Base-by-base conservation (phyloP, 1,140 invertebrate species). In the Meloidogyne exigua region DNA sequence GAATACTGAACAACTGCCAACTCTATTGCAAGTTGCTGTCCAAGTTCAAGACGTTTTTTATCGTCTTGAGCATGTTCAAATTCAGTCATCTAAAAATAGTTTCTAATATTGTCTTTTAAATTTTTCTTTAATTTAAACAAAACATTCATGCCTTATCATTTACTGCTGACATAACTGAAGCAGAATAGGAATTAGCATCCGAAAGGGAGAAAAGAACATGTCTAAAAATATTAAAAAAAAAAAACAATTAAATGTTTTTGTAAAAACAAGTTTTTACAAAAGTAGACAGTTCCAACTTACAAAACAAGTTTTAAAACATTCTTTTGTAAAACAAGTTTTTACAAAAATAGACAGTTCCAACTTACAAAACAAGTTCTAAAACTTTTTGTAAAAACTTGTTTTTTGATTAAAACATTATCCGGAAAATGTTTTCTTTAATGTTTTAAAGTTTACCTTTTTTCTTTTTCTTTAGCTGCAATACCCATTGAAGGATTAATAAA, bases 141-240 rank as follows among this genome's bases (percentile, higher is more conserved):
- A 42, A n/a, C 9, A 4, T 75, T 75, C 42, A 11, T 42, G 78
- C 82, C 76, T 83, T 79, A 66, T 84, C 68, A 39, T 86, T 84
- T 23, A 84, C 78, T 21, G 68, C 70, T 18, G 83, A 64, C 85
- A 85, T 87, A 18, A 82, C 81, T 7, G 25, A 57, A 15, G 73
- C 79, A 1, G 80, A 62, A 62, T 85, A 85, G 12, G 74, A 66
- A 62, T 85, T 77, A 5, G 79, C 76, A 25, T 71, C 65, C 44
- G 76, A 80, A 32, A 79, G 67, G 4, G 85, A 86, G 63, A 78
- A 86, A 10, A 86, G 79, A 15, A 86, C 77, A 71, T 86, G 82
- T 5, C 84, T 78, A 1, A 75, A 79, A 39, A 49, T n/a, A 13
- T 80, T 72, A n/a, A 71, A 62, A 28, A 73, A 72, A 15, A 32